Base-by-base conservation (phyloP, 2,113 vertebrate genomes). In the Myrmophylax atrothorax region DNA sequence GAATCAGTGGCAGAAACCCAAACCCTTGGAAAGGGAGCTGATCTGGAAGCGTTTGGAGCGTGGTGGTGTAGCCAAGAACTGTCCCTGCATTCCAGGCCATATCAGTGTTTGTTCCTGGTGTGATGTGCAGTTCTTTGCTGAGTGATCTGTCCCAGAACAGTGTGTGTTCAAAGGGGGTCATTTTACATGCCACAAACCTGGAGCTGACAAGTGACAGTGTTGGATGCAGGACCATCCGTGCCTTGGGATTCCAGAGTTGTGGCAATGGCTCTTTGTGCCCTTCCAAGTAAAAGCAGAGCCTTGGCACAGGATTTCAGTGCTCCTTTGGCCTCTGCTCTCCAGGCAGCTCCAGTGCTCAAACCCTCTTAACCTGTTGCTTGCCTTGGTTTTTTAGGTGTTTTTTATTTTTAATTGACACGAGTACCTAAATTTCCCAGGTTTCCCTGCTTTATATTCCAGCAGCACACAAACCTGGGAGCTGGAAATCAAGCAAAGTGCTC, bases 71-170 rank as follows among this genome's bases (percentile, higher is more conserved):
- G 77, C 23, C 68, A 44, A 68, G 86, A 76, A 47, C 19, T 38
- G 24, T 0, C 1, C 5, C 22, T 52, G 58, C 35, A 18, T 44
- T 62, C 23, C 18, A 31, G 29, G 13, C 38, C 38, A 0, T 7
- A 1, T 20, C 24, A 6, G 18, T 89, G 40, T 35, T 70, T 31
- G 53, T 55, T 52, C 33, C 31, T 77, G 63, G 23, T 59, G 46
- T 18, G 55, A 13, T 52, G 22, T 16, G 29, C 56, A 83, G 56
- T 28, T 66, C 46, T 33, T 44, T 69, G 49, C 38, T 38, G 69
- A 60, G 46, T 9, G 35, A 17, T 24, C 38, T 53, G 44, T 26
- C 28, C 79, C 29, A 47, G 12, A 50, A 56, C 18, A 7, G 24
- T 14, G 6, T 69, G 55, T 3, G 2, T 73, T 88, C 3, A 0